phyloP scores from a whole-genome alignment of 1,140 invertebrate genomes.

The Teleogryllus occipitalis region DNA sequence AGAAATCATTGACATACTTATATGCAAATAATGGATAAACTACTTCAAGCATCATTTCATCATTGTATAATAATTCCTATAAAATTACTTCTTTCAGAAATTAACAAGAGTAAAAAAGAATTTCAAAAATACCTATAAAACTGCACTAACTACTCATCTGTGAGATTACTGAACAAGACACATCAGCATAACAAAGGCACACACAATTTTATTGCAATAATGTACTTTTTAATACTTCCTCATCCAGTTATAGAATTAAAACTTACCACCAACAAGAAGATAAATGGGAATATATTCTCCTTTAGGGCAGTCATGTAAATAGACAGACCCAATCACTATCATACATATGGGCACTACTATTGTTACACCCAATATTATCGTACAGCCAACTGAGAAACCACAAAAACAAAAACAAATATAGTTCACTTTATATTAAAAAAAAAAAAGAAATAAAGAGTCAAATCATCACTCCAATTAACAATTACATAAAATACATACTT shows the following conservation, averaged over 20 bases:
- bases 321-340: conserved; percentile 54
- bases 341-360: conserved; percentile 55
- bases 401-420: background rate
- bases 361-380: conserved; percentile 50
- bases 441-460: background rate
- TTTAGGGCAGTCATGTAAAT: conserved; percentile 55
- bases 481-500: conserved; percentile 38
- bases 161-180: no score
- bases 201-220: no score
- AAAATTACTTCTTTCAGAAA: no score
- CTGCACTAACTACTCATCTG: no score
- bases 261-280: conserved; percentile 53
- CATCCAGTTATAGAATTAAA: conserved; percentile 17
- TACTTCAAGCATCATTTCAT: no score
- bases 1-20: no score
- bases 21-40: no score
- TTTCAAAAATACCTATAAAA: no score
- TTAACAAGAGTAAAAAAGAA: no score
- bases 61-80: no score
- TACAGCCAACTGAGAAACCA: conserved; percentile 55
- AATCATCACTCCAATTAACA: background rate
- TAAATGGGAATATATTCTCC: conserved; percentile 62
- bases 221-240: no score
- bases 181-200: no score
- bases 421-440: background rate